A percentile compares a stretch with the other conserved stretches of the same genome.
phyloP scores from a whole-genome alignment of 1,140 invertebrate species.

The Lepidurus apus region DNA sequence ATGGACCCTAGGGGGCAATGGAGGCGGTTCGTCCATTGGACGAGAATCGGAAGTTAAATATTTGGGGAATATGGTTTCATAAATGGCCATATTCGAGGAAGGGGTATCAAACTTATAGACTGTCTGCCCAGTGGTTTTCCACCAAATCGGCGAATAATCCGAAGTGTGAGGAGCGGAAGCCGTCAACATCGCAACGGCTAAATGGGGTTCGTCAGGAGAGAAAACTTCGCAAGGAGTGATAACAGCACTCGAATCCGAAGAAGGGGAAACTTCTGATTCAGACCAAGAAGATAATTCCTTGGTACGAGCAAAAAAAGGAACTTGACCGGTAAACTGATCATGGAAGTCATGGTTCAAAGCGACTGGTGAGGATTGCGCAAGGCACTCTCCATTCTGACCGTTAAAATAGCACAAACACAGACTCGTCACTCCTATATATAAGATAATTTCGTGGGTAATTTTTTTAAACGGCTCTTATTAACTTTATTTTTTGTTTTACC shows the following conservation, averaged over 20 bases:
- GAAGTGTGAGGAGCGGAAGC: slow-evolving; percentile 27
- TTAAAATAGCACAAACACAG: slow-evolving; percentile 28
- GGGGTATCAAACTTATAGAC: slow-evolving; percentile 33
- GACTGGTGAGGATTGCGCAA: background rate
- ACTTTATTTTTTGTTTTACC: slow-evolving; percentile 36
- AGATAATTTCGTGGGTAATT: background rate
- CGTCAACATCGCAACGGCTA: background rate
- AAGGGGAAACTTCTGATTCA: background rate
- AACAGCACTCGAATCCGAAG: background rate
- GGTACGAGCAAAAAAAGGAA: background rate
- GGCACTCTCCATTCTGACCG: slow-evolving; percentile 16
- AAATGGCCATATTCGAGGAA: slow-evolving; percentile 40
- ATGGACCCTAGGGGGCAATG: slow-evolving; percentile 43
- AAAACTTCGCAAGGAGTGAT: background rate
- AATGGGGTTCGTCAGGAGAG: background rate
- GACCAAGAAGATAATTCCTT: background rate
- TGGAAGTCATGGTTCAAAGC: slow-evolving; percentile 8
- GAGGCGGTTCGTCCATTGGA: slow-evolving; percentile 43
- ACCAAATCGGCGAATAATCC: slow-evolving; percentile 37
- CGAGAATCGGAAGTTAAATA: slow-evolving; percentile 30
- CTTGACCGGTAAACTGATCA: slow-evolving; percentile 36
- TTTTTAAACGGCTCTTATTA: too few relatives aligned
- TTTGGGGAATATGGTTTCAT: slow-evolving; percentile 44
- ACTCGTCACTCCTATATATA: background rate
- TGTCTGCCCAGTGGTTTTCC: slow-evolving; percentile 32